phyloP scores from a whole-genome alignment of 1,140 invertebrate species.

The Aleiodes sp. region DNA sequence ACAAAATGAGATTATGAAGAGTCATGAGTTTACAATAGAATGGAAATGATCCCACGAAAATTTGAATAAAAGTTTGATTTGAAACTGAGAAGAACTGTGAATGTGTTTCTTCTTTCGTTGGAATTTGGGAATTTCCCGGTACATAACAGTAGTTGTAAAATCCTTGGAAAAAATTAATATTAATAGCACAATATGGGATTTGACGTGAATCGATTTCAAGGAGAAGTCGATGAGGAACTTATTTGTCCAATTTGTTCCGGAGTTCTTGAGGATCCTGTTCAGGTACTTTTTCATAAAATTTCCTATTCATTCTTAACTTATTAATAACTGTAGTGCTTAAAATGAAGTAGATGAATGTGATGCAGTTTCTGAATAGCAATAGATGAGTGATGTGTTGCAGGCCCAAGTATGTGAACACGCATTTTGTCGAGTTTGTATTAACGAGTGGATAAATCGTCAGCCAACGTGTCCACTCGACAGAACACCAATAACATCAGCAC shows the following conservation, averaged over 20 bases:
- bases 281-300: constrained; percentile 69
- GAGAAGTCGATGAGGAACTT: constrained; percentile 91
- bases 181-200: constrained; percentile 78
- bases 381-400: constrained; percentile 69
- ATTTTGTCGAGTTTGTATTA: constrained; percentile 92
- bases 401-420: constrained; percentile 95
- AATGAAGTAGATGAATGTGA: constrained; percentile 12
- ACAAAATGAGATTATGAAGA: no score
- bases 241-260: constrained; percentile 92
- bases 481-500: constrained; percentile 84
- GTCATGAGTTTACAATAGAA: no score
- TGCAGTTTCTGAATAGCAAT: constrained; percentile 46
- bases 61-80: not conserved
- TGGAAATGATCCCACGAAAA: not conserved
- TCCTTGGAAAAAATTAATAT: not conserved
- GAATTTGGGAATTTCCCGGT: not conserved
- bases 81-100: not conserved
- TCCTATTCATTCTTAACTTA: not conserved
- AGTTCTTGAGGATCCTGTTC: constrained; percentile 88
- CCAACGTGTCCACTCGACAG: constrained; percentile 94
- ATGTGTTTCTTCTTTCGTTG: not conserved
- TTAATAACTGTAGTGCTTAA: not conserved
- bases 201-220: constrained; percentile 88
- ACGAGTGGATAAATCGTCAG: constrained; percentile 92
- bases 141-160: no score